A percentile compares a stretch with the other conserved stretches of the same genome.
These are phyloP conservation scores for Phodopus roborovskii DNA, from an alignment of 2,113 vertebrate species.

Conservation along the genomic window DNA sequence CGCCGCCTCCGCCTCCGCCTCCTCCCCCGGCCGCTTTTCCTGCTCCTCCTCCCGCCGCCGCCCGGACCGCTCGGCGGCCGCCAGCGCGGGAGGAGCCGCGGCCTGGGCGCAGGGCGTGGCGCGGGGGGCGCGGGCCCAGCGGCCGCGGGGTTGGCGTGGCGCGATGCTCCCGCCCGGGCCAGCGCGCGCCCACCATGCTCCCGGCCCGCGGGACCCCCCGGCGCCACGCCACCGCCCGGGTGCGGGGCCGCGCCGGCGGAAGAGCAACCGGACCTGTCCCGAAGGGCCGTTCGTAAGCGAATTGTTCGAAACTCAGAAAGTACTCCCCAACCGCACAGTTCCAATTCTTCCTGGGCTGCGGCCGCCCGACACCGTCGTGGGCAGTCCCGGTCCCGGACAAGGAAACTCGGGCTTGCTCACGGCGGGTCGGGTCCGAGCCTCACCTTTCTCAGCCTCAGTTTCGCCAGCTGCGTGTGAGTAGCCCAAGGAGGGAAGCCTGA, in stretches of 20 bases:
- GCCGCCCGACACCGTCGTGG: not conserved
- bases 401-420: not conserved
- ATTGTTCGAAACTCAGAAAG: slow-evolving; percentile 50
- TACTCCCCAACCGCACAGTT: not conserved
- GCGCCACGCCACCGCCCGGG: not conserved
- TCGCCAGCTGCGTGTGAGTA: not conserved
- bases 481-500: not conserved
- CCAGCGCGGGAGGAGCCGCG: slow-evolving; percentile 65
- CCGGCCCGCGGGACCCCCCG: not conserved
- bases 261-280: not conserved
- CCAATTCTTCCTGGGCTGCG: not conserved
- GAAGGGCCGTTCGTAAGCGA: slow-evolving; percentile 32
- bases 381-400: not conserved
- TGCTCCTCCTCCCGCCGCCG: slow-evolving; percentile 72
- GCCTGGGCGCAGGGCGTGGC: slow-evolving; percentile 56
- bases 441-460: slow-evolving; percentile 38
- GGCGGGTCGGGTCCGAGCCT: not conserved
- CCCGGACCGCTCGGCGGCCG: slow-evolving; percentile 63
- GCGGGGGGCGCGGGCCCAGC: not conserved
- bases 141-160: not conserved
- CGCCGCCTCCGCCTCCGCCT: slow-evolving; percentile 68
- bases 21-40: slow-evolving; percentile 74
- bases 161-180: not conserved
- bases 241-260: not conserved
- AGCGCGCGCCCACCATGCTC: not conserved